These are phyloP conservation scores for Tupaia tana DNA, from an alignment of 2,113 vertebrate species.

Conservation along the genomic window DNA sequence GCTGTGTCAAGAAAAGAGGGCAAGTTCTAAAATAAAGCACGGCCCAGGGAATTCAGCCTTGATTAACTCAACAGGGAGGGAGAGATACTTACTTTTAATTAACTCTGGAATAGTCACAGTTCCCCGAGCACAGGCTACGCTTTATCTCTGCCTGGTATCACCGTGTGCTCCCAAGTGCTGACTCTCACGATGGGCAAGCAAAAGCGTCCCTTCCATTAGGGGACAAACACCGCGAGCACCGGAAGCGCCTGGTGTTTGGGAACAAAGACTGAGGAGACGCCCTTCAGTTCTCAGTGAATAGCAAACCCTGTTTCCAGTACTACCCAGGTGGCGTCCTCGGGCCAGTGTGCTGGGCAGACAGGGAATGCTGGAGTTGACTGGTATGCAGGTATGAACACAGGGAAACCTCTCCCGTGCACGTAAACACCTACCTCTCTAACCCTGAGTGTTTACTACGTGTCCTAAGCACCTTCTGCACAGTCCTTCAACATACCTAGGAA, in stretches of 20 bases:
- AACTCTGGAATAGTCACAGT: background rate
- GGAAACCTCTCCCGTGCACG: background rate
- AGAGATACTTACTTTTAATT: background rate
- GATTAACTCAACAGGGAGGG: background rate
- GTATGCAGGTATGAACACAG: rapidly evolving
- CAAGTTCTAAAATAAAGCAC: background rate
- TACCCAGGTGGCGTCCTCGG: rapidly evolving
- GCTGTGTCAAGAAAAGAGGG: background rate
- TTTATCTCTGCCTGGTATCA: too few species aligned
- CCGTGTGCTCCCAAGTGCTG: rapidly evolving
- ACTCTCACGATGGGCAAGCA: rapidly evolving
- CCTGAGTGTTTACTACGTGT: rapidly evolving
- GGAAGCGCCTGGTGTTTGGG: background rate
- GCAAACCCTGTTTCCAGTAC: background rate
- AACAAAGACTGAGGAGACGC: background rate
- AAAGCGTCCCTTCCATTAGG: background rate
- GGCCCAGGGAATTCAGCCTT: background rate
- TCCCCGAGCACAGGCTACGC: background rate
- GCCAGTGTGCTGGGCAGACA: background rate
- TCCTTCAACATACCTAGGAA: background rate
- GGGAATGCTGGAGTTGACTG: background rate
- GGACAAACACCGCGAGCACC: background rate
- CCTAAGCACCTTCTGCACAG: background rate
- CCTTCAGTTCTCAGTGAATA: too few species aligned
- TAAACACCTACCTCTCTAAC: background rate